Percentiles rank a stretch among this genome's conserved stretches.
phyloP scores from a whole-genome alignment of 2,113 vertebrate species.

The Clinocottus analis region DNA sequence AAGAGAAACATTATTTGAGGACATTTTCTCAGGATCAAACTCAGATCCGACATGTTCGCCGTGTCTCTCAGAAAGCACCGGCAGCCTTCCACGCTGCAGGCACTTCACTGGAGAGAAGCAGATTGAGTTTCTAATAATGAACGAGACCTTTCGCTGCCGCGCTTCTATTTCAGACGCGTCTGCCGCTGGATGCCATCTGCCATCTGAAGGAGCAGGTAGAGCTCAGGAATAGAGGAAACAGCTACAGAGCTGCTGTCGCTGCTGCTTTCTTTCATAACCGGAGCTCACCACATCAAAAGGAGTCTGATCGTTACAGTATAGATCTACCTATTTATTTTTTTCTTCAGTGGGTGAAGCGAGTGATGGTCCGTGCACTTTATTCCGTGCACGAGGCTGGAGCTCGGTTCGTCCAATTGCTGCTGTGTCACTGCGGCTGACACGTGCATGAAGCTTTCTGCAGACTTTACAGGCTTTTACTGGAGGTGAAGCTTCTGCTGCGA shows the following conservation, averaged over 20 bases:
- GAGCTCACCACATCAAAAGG: not conserved
- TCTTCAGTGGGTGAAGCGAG: not conserved
- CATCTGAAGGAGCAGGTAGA: not conserved
- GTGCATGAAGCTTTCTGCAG: not conserved
- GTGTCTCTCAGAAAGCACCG: slow-evolving; percentile 6
- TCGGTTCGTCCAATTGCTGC: not conserved
- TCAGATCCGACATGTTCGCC: slow-evolving; percentile 30
- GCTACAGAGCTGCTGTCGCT: not conserved
- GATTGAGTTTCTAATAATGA: slow-evolving; percentile 37
- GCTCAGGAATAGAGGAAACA: not conserved
- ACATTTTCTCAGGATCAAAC: not conserved
- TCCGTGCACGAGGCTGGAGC: not conserved
- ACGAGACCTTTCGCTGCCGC: slow-evolving; percentile 11
- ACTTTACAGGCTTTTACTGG: not conserved
- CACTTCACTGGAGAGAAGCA: slow-evolving; percentile 6
- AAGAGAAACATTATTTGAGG: too few species aligned
- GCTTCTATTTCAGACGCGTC: not conserved
- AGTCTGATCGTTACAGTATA: not conserved
- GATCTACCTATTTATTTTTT: not conserved
- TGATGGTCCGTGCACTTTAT: slow-evolving; percentile 4
- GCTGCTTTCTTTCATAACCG: not conserved
- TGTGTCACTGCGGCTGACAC: not conserved
- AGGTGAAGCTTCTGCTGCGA: not conserved
- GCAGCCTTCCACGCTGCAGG: not conserved
- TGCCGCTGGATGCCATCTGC: not conserved